Base-by-base conservation (phyloP, 2,888 invertebrate species). In the Lithophane leautieri region DNA sequence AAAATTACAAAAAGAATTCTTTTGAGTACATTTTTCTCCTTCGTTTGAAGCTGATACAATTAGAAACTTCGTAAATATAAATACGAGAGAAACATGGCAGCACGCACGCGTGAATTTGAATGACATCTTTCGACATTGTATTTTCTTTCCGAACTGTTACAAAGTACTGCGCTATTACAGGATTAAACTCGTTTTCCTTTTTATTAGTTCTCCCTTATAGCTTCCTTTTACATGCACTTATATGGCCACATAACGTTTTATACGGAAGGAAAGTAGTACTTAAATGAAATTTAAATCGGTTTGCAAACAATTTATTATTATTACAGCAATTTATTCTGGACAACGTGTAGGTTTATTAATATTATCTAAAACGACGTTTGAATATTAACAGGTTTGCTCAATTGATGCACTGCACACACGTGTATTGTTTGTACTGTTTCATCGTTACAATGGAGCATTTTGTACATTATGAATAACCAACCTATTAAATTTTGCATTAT, bases 101-200 rank as follows among this genome's bases (percentile, higher is more conserved):
- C 52, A 72, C 68, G 71, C 82, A 61, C 70, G 68, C 47, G 65
- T 72, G 61, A 58, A 67, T 85, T 72, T 72, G 69, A 72, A 85
- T 77, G 69, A 66, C 65, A 66, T 72, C 60, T 34, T 54, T 60
- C n/a, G 50, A 72, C 28, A 81, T 72, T 85, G 66, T 85, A 72
- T 62, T 71, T 73, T 70, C 65, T 62, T 70, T 62, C 34, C 22
- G 34, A 62, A 61, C 42, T 62, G 44, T 42, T 40, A 81, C 81
- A 76, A 75, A 71, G 52, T 54, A 60, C 25, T 47, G 44, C 50
- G 34, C 66, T 70, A 25, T 80, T 81, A 70, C 25, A 81, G 60
- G 44, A 71, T 81, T 68, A 66, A 69, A 69, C 68, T 61, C 68
- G 25, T 81, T 75, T 61, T 52, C 52, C 62, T 12, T 74, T 70